Base-by-base conservation (phyloP, 1,140 invertebrate species). In the Apis florea region DNA sequence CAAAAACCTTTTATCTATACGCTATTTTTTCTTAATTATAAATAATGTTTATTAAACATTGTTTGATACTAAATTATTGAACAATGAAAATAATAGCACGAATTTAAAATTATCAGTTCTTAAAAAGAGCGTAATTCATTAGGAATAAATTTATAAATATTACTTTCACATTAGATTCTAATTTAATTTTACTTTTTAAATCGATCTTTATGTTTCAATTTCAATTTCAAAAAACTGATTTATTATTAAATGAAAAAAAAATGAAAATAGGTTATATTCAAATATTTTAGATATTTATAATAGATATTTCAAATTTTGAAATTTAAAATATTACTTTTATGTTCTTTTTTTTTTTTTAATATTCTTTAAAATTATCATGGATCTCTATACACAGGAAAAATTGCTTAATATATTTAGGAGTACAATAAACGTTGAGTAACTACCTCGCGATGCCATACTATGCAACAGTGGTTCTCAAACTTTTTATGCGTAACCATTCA, bases 401-500 rank as follows among this genome's bases (percentile, higher is more conserved):
- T 66, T 26, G 70, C 74, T 85, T 85, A 83, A 49, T 58, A 67
- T 77, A 67, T 63, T 83, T 70, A 47, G 53, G 54, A 51, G 76
- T 67, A 75, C 77, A 81, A 79, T 78, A 77, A 56, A 74, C 75
- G 68, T 86, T 70, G 85, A 87, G 85, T 84, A 84, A 87, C 84
- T 87, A 85, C 86, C 83, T 85, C 85, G 79, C 79, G 83, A 85
- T 86, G 86, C 85, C 85, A 86, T 87, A 84, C 77, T 66, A 82
- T 66, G 49, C 53, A 68, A 59, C 64, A 87, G 77, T 79, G 77
- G 49, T 79, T 79, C 69, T 79, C 10, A 64, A 79, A 79, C 77
- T 47, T 72, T 63, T 79, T 79, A 72, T 72, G 77, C 77, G 77
- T 51, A 79, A 79, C 21, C 77, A 6, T 71, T 31, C 10, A 49